Evolutionary conservation across 2,888 invertebrate species (phyloP).

Genomic region (Synanthedon myopaeformis): DNA sequence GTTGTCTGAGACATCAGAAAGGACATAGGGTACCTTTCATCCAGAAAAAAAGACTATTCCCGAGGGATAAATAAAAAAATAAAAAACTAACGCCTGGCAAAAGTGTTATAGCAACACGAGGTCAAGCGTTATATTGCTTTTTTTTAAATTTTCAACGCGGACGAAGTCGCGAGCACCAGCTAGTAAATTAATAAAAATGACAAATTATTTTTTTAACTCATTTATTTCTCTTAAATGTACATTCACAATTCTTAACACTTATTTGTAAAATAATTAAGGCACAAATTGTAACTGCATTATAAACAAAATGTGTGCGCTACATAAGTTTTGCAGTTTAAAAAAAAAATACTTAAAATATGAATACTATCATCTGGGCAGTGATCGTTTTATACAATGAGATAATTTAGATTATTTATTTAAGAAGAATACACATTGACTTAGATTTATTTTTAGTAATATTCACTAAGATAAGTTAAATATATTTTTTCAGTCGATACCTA

Average conservation of each 20-base stretch:
- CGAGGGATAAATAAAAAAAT: too few species aligned
- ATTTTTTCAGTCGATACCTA: conserved; percentile 24
- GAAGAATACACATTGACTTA: conserved; percentile 23
- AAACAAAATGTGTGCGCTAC: too few species aligned
- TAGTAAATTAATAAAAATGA: too few species aligned
- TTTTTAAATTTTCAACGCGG: too few species aligned
- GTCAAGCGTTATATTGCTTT: too few species aligned
- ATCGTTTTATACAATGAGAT: conserved; percentile 11
- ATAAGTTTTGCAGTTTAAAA: neutral
- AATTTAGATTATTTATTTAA: neutral
- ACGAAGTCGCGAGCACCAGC: too few species aligned
- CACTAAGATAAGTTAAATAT: conserved; percentile 15
- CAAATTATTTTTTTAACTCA: conserved; percentile 6
- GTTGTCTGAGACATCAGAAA: too few species aligned
- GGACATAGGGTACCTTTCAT: too few species aligned
- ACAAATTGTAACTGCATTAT: conserved; percentile 13
- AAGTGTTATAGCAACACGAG: too few species aligned
- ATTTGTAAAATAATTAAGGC: conserved; percentile 43
- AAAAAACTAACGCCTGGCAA: too few species aligned
- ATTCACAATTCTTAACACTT: conserved; percentile 24
- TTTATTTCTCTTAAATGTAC: conserved; percentile 26
- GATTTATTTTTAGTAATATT: conserved; percentile 9
- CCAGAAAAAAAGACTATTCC: too few species aligned
- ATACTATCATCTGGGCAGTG: conserved; percentile 42
- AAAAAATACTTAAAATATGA: conserved; percentile 6